Base-by-base conservation (phyloP, 2,888 invertebrate species). In the Pseudanteris insignis region DNA sequence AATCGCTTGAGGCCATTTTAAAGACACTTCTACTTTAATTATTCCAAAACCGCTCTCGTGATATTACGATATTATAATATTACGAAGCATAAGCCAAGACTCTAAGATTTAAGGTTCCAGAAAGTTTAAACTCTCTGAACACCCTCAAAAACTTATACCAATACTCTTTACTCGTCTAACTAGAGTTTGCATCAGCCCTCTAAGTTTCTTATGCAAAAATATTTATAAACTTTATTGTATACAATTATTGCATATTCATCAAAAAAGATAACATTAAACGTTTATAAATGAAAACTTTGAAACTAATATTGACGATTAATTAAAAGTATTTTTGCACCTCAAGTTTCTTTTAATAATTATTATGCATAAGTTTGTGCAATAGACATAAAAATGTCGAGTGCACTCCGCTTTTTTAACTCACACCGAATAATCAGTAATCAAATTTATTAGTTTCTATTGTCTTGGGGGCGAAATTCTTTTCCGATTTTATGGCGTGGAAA, bases 381-480 rank as follows among this genome's bases (percentile, higher is more conserved):
- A 53, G 26, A 32, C 47, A 58, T 54, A 63, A 51, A 63, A 44
- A 58, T 54, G 63, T 59, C 63, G 53, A 47, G 58, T 59, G 63
- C 63, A 64, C 61, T 63, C 43, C 33, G 47, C 40, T 53, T 46
- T 59, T 62, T 64, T 46, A 60, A 50, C 44, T 63, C 53, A 57
- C 44, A 69, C 70, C 69, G 68, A 65, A 74, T 78, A 79, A 79
- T 79, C 79, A 77, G 78, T 78, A 79, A 79, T 79, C 76, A 79
- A 78, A 79, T 79, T 79, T 79, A 79, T 79, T 78, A 78, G 78
- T 77, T 78, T 78, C 79, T 79, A 79, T 79, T 79, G 79, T 79
- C 78, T 79, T 73, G 76, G 73, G 76, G 69, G 68, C 63, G 73
- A 78, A 78, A 79, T 79, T 79, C 79, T 79, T 78, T 79, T 75